Evolutionary conservation across 1,140 invertebrate genomes (phyloP), one percentile per base, ranked within the genome.

Genomic region (Drosophila kepulauana): DNA sequence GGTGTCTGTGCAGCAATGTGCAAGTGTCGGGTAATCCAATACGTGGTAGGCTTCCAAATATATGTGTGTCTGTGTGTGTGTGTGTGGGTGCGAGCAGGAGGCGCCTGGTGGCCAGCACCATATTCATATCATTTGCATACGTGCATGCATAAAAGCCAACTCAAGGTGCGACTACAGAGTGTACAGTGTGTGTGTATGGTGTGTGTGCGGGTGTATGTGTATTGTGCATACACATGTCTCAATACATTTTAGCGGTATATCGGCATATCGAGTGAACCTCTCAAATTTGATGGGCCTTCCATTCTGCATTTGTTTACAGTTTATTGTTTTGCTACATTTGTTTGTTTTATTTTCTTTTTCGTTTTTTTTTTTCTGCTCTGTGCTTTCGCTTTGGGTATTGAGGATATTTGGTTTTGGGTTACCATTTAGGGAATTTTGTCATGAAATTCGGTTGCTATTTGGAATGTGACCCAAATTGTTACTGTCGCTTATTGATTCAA

Each of bases 401-500:
- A 5, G 25, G n/a, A 15, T 61, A 58, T 66, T 33, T 51, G 43
- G 81, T 58, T 58, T 81, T 79, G 38, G 77, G 79, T 92, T 92
- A 81, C 87, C 70, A 62, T 82, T 54, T 82, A 79, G 85, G 87
- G 82, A 85, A 80, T 85, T 78, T 92, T 92, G 91, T 91, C 91
- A 91, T 92, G 91, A 86, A 91, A 72, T 78, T 67, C 76, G 68
- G 66, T 82, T 70, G 78, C 75, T 68, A 71, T 64, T 66, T 92
- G 91, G 77, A 92, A 92, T 87, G 78, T 89, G 91, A 92, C 81
- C 91, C 77, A 87, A 91, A 90, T 91, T 78, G 81, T 84, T 79
- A 79, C 82, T 81, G 75, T 92, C 75, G 80, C 85, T 92, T 92
- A 92, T 92, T 92, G 91, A 92, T 92, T 92, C 84, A 91, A 92